A percentile compares a stretch with the other conserved stretches of the same genome.
phyloP scores from a whole-genome alignment of 2,797 vertebrate species.

The Coracias cyanogaster region DNA sequence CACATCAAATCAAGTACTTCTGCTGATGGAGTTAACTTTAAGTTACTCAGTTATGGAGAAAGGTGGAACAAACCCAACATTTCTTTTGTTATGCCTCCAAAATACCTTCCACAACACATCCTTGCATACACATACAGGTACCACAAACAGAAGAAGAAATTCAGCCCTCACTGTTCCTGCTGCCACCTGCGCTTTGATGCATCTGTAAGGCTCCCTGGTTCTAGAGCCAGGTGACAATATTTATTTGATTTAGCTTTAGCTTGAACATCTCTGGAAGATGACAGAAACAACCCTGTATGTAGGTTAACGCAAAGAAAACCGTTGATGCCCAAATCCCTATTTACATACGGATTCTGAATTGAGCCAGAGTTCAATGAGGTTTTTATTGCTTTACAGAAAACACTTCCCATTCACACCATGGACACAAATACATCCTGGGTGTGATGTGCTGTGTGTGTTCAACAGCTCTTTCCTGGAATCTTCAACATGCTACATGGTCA shows the following conservation, averaged over 20 bases:
- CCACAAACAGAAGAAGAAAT: neutral
- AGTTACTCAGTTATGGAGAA: neutral
- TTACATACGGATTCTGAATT: neutral
- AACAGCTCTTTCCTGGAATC: neutral
- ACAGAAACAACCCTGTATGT: neutral
- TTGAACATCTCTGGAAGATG: neutral
- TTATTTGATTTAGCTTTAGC: neutral
- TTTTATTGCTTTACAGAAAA: neutral
- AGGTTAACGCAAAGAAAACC: neutral
- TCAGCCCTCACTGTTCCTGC: neutral
- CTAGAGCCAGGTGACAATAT: neutral
- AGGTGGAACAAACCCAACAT: neutral
- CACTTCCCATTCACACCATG: neutral
- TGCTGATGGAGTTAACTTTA: neutral
- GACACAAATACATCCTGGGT: neutral
- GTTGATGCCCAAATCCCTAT: neutral
- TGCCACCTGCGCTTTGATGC: neutral
- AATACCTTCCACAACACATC: neutral
- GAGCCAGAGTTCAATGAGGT: neutral
- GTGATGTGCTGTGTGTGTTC: rapidly evolving
- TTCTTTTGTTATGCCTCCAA: neutral
- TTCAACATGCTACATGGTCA: rapidly evolving
- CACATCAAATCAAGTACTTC: neutral
- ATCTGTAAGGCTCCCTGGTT: neutral
- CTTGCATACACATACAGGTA: neutral